phyloP scores from a whole-genome alignment of 64 coral and sea anemone genomes.

The Anthopleura sola region DNA sequence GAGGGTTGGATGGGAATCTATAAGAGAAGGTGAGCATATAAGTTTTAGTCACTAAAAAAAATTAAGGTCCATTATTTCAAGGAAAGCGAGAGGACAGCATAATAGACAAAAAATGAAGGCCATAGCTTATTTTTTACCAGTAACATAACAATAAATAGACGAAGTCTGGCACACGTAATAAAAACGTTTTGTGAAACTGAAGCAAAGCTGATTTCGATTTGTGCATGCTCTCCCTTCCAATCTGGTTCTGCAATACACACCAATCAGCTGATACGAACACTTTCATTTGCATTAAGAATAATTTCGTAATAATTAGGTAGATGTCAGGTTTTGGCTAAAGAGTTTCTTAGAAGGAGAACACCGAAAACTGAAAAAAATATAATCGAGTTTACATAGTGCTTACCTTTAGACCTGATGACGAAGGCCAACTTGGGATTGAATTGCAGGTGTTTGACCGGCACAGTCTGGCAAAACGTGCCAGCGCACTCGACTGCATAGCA shows the following conservation, averaged over 20 bases:
- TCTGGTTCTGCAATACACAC: too few relatives aligned
- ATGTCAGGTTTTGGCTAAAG: too few relatives aligned
- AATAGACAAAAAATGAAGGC: neutral
- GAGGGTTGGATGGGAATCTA: neutral
- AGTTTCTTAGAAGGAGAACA: neutral
- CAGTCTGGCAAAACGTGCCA: constrained; percentile 53
- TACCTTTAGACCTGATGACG: constrained; percentile 43
- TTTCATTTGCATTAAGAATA: too few relatives aligned
- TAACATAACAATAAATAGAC: too few relatives aligned
- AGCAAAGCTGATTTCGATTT: too few relatives aligned
- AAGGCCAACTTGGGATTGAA: constrained; percentile 40
- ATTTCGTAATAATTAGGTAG: too few relatives aligned
- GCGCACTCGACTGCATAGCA: constrained; percentile 43
- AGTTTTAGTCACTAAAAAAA: neutral
- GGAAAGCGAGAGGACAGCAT: neutral
- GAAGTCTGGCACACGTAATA: too few relatives aligned
- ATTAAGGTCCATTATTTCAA: too few relatives aligned
- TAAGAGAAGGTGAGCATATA: neutral
- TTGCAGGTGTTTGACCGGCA: constrained; percentile 19
- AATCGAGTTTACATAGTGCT: neutral
- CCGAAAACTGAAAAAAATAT: neutral
- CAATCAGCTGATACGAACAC: too few relatives aligned
- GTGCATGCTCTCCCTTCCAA: too few relatives aligned
- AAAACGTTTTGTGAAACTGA: too few relatives aligned
- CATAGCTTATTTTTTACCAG: too few relatives aligned